Conservation (phyloP, 2,797 vertebrate species). For the Manis crassicaudata region DNA sequence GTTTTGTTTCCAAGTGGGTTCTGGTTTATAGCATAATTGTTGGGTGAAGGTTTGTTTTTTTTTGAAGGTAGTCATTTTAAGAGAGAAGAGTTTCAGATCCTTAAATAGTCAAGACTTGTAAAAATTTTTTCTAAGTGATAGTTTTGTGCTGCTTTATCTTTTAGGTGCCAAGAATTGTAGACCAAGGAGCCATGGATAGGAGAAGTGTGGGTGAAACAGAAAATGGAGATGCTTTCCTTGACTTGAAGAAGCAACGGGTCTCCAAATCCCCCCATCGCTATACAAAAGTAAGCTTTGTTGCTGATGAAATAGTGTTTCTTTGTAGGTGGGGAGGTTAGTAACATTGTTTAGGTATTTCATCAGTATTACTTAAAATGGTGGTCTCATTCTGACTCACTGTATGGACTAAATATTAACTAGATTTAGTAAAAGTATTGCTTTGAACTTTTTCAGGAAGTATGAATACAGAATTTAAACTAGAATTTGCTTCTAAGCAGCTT, state of each 20-base stretch:
- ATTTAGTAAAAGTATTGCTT: background rate
- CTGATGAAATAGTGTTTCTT: slow-evolving; percentile 64
- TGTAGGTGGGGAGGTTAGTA: slow-evolving; percentile 37
- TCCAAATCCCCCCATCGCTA: slow-evolving; percentile 91
- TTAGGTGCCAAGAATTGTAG: slow-evolving; percentile 74
- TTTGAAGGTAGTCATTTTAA: background rate
- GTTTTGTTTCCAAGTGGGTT: background rate
- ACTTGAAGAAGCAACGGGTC: slow-evolving; percentile 80
- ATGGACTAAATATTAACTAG: slow-evolving; percentile 7
- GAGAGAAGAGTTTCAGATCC: background rate
- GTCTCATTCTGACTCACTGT: background rate
- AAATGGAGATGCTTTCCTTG: slow-evolving; percentile 87
- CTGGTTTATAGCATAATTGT: background rate
- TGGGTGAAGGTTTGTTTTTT: background rate
- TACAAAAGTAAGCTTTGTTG: slow-evolving; percentile 90
- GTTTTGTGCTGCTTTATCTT: slow-evolving; percentile 48
- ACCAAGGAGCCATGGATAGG: slow-evolving; percentile 92
- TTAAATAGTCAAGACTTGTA: background rate
- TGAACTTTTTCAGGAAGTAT: slow-evolving; percentile 16
- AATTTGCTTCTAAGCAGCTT: slow-evolving; percentile 18
- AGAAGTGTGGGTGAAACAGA: slow-evolving; percentile 88
- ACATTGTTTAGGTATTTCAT: slow-evolving; percentile 64
- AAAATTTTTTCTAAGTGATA: background rate
- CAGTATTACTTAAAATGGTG: background rate
- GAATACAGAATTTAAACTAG: background rate